These are phyloP conservation scores for Theristicus caerulescens DNA, from an alignment of 2,113 vertebrate species.

Conservation along the genomic window DNA sequence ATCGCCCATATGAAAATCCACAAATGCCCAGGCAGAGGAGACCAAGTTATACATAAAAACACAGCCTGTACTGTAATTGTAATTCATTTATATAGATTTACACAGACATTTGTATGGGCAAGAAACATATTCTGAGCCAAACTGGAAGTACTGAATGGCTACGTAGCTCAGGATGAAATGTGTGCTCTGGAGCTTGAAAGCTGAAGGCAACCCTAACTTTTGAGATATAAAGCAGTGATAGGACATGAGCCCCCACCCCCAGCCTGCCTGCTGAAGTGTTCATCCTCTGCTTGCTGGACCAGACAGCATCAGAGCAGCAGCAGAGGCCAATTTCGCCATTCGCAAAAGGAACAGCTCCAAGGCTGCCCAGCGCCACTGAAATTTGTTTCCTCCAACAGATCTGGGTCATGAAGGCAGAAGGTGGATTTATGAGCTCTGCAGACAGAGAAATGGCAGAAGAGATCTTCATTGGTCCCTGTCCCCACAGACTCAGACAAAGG, in stretches of 20 bases:
- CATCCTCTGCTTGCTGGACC: background rate
- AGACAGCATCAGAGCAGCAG: background rate
- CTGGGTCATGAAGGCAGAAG: background rate
- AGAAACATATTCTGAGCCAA: background rate
- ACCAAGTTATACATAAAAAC: background rate
- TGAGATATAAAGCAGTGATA: background rate
- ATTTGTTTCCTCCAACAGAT: background rate
- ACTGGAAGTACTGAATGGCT: background rate
- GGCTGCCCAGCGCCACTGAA: background rate
- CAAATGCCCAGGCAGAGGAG: background rate
- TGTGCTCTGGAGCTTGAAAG: background rate
- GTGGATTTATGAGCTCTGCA: slow-evolving; percentile 3
- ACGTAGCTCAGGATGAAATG: background rate
- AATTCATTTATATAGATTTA: background rate
- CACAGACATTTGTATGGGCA: background rate
- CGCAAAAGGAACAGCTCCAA: background rate
- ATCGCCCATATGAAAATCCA: background rate
- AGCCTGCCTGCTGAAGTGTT: background rate
- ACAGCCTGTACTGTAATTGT: background rate
- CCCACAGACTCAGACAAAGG: background rate
- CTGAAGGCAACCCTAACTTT: background rate
- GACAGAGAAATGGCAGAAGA: background rate
- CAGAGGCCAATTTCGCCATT: background rate
- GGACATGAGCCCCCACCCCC: background rate
- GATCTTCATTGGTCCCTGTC: background rate